phyloP scores from a whole-genome alignment of 2,113 vertebrate genomes.

The Oplegnathus fasciatus region DNA sequence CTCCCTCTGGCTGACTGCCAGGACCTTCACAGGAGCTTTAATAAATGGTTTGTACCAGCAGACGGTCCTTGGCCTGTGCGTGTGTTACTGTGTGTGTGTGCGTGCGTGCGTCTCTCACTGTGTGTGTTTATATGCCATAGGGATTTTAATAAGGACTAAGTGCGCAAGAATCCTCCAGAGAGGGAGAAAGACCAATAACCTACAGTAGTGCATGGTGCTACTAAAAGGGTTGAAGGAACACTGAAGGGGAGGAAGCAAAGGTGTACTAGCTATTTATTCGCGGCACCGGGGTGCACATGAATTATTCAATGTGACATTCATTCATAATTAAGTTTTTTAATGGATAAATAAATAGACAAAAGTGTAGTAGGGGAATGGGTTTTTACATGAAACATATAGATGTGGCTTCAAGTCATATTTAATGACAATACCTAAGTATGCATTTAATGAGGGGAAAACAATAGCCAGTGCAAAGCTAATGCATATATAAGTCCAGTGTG shows the following conservation, averaged over 20 bases:
- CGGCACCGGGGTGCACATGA: conserved; percentile 72
- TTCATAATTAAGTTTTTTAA: conserved; percentile 83
- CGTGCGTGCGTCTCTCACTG: conserved; percentile 53
- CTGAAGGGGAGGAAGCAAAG: conserved; percentile 73
- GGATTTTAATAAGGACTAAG: conserved; percentile 83
- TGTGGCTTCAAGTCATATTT: conserved; percentile 62
- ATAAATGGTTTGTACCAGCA: conserved; percentile 83
- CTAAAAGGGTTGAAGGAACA: conserved; percentile 80
- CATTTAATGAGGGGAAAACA: conserved; percentile 60
- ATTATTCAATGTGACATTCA: conserved; percentile 83
- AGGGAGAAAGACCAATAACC: conserved; percentile 78
- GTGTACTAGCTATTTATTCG: conserved; percentile 77
- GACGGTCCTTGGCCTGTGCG: conserved; percentile 73
- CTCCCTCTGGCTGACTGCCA: conserved; percentile 83
- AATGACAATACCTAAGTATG: conserved; percentile 60
- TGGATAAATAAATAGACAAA: conserved; percentile 83
- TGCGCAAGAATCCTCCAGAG: conserved; percentile 74
- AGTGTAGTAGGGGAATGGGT: conserved; percentile 52
- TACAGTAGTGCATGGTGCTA: conserved; percentile 71
- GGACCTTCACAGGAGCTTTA: conserved; percentile 83
- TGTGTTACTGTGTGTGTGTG: conserved; percentile 21
- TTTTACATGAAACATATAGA: conserved; percentile 67
- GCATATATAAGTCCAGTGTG: conserved; percentile 40
- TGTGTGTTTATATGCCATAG: conserved; percentile 79
- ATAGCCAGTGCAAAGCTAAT: conserved; percentile 36